A percentile compares a stretch with the other conserved stretches of the same genome.
phyloP scores from a whole-genome alignment of 2,888 invertebrate species.

The Cotesia congregata region DNA sequence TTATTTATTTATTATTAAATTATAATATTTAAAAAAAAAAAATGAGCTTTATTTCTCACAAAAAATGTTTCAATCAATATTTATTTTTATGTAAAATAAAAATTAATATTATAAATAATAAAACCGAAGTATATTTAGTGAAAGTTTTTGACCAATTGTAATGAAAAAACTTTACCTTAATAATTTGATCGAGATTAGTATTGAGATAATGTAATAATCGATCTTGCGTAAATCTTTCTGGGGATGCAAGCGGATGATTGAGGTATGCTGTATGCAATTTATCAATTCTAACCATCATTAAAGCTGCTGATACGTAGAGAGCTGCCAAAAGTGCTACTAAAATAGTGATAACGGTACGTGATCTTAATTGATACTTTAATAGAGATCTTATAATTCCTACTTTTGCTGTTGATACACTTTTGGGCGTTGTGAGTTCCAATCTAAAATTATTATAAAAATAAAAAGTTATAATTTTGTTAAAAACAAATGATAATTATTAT shows the following conservation, averaged over 20 bases:
- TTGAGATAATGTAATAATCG: constrained; percentile 73
- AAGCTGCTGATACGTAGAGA: constrained; percentile 64
- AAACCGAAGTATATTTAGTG: too few relatives aligned
- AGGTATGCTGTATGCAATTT: constrained; percentile 65
- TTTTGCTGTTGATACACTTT: constrained; percentile 42
- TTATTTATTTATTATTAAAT: constrained; percentile 51
- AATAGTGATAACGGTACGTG: constrained; percentile 62
- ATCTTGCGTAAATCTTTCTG: constrained; percentile 65
- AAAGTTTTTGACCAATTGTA: neutral
- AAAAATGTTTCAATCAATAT: neutral
- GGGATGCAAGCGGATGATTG: constrained; percentile 65
- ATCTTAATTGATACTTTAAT: constrained; percentile 50
- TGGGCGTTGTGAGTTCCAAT: constrained; percentile 52
- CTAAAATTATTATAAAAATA: constrained; percentile 45
- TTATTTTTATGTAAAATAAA: neutral
- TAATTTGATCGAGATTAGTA: constrained; percentile 84
- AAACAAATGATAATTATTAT: neutral
- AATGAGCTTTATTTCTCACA: neutral
- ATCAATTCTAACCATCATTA: constrained; percentile 67
- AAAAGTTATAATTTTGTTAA: neutral
- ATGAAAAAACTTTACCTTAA: constrained; percentile 75
- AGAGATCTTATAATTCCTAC: constrained; percentile 43
- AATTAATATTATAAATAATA: too few relatives aligned
- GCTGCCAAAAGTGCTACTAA: constrained; percentile 62
- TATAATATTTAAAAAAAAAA: neutral